phyloP scores from a whole-genome alignment of 1,140 invertebrate genomes.

The Halictus rubicundus region DNA sequence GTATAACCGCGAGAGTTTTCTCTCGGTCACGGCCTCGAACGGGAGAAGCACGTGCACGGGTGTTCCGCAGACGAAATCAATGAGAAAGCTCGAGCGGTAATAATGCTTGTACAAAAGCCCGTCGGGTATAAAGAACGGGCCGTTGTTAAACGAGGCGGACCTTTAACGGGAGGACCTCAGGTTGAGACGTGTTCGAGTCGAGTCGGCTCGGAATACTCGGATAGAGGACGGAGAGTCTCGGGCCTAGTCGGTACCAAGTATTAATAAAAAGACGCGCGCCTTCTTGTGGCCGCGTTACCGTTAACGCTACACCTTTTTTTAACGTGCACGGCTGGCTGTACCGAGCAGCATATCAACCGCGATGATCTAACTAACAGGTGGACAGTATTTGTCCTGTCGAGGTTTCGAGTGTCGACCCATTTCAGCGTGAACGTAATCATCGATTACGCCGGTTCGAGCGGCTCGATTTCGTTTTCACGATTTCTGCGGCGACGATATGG shows the following conservation, averaged over 20 bases:
- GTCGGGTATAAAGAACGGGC: conserved; percentile 3
- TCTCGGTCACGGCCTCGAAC: background rate
- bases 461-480: no score
- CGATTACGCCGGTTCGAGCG: background rate
- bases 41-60: background rate
- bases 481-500: no score
- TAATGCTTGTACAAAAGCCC: conserved; percentile 16
- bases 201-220: no score
- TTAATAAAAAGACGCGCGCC: conserved; percentile 1
- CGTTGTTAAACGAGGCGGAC: background rate
- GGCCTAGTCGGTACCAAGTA: background rate
- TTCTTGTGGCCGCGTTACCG: conserved; percentile 8
- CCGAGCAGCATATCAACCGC: background rate
- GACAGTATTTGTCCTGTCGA: background rate
- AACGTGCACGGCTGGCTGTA: background rate
- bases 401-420: background rate
- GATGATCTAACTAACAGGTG: conserved; percentile 6
- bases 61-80: conserved; percentile 8
- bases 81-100: conserved; percentile 5
- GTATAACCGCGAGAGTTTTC: no score
- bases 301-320: conserved; percentile 1
- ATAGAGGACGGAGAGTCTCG: background rate
- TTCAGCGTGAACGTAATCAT: background rate
- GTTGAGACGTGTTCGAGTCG: background rate
- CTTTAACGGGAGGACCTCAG: conserved; percentile 13